Conservation (phyloP, 2,113 vertebrate genomes). For the Acanthochromis polyacanthus region DNA sequence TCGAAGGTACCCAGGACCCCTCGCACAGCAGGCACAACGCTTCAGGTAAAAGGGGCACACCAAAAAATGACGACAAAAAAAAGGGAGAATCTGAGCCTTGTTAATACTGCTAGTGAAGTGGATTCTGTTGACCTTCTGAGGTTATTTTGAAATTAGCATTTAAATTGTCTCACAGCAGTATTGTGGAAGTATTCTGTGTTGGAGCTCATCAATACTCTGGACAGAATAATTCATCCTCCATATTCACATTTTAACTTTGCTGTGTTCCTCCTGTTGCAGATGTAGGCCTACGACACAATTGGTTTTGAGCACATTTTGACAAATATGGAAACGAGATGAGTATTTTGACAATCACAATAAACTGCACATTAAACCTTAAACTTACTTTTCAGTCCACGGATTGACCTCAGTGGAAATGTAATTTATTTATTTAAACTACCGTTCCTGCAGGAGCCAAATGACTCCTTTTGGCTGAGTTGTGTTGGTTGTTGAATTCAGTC, state of each 20-base stretch:
- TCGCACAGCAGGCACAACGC: conserved; percentile 98
- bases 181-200: conserved; percentile 61
- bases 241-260: conserved; percentile 55
- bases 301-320: conserved; percentile 16
- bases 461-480: conserved; percentile 13
- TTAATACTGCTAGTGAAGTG: conserved; percentile 45
- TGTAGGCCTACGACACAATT: conserved; percentile 31
- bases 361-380: conserved; percentile 19
- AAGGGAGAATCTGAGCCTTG: not conserved
- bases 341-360: conserved; percentile 16
- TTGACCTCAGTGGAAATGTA: not conserved
- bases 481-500: conserved; percentile 4
- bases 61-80: conserved; percentile 20
- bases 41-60: conserved; percentile 91
- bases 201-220: conserved; percentile 50
- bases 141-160: conserved; percentile 52
- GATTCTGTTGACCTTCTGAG: conserved; percentile 41
- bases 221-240: conserved; percentile 57
- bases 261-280: conserved; percentile 63
- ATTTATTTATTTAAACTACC: not conserved
- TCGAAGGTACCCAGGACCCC: conserved; percentile 96
- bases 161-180: conserved; percentile 59
- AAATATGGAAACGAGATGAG: conserved; percentile 49
- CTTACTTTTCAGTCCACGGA: conserved; percentile 14
- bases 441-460: not conserved